Evolutionary conservation across 2,113 vertebrate species (phyloP).

Genomic region (Entomyzon cyanotis): DNA sequence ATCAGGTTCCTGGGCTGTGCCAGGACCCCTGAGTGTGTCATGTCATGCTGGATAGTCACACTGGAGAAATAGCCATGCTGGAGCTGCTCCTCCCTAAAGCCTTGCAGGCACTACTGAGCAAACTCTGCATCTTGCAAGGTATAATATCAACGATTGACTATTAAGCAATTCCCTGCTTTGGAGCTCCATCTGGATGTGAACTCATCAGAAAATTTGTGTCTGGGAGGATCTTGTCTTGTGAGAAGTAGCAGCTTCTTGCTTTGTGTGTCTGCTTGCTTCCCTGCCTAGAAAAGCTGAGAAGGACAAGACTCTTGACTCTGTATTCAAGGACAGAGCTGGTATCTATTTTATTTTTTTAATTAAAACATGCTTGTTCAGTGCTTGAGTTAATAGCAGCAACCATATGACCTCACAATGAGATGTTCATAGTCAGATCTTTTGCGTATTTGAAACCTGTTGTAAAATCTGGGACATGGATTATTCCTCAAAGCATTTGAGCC

Average conservation of each 20-base stretch:
- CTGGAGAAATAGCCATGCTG: rapidly evolving
- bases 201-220: not conserved
- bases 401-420: not conserved
- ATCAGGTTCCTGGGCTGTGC: not conserved
- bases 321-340: not conserved
- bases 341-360: not conserved
- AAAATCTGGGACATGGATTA: rapidly evolving
- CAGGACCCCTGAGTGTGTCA: not conserved
- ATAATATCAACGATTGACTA: rapidly evolving
- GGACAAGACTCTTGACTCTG: not conserved
- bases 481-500: not conserved
- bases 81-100: not conserved
- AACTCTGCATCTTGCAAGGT: not conserved
- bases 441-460: not conserved
- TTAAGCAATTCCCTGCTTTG: not conserved
- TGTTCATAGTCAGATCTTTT: not conserved
- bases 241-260: not conserved
- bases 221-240: rapidly evolving
- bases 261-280: not conserved
- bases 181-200: not conserved
- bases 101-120: not conserved
- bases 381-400: not conserved
- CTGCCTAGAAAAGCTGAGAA: not conserved
- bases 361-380: not conserved
- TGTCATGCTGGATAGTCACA: rapidly evolving